Evolutionary conservation across 2,797 vertebrate genomes (phyloP), one percentile per base, ranked within the genome.

Genomic region (Gadopsis bispinosus): DNA sequence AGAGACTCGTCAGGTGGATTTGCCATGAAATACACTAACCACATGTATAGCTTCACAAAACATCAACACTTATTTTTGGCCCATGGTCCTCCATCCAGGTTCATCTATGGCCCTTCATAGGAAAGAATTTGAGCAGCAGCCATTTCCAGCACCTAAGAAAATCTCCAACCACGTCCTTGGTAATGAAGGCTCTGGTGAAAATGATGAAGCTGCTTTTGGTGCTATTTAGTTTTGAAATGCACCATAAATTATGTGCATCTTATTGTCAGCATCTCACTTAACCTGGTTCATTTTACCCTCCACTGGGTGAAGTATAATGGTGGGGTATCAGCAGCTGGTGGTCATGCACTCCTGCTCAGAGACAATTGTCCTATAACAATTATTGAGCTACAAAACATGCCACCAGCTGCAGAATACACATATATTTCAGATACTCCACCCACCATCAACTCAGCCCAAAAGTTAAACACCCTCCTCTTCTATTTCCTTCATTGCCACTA

Each of bases 211-310:
- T 81, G 43, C 67, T 81, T 75, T 65, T 70, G 79, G 37, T 66
- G 41, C 41, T 41, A 56, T 73, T 79, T 45, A 59, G 43, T 48
- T 80, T 41, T 74, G n/a, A 74, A 80, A 83, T 54, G 61, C 67
- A 54, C 13, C 65, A 79, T 80, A 51, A 71, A 73, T 79, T 64
- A 39, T 61, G n/a, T 77, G 13, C 51, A 45, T 78, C 26, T 82
- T 78, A 66, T 77, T 68, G 61, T 73, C 71, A 71, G 62, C 66
- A 79, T 79, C 64, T 80, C 48, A 65, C 47, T 79, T 68, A 73
- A 72, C 58, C 64, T 64, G 58, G 19, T 86, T 87, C 20, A 80
- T 83, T 87, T 83, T 84, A 74, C 81, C 70, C 81, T 84, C 62
- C 76, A 77, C 48, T 80, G 78, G 69, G 64, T 74, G 53, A 48